These are phyloP conservation scores for Zygothrica quintamaculata DNA, from an alignment of 2,888 invertebrate genomes.

Conservation along the genomic window DNA sequence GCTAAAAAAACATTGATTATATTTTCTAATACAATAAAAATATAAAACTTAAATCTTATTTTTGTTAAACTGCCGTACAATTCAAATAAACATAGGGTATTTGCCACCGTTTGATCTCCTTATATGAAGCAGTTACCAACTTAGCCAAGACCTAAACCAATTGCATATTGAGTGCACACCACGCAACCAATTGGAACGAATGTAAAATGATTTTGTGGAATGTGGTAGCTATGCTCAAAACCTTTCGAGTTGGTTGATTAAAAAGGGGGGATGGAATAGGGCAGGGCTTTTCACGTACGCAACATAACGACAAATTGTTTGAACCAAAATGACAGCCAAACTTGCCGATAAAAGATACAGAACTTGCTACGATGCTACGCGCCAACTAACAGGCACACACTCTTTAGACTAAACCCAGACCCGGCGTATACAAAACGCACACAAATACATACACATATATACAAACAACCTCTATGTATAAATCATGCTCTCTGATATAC, in stretches of 20 bases:
- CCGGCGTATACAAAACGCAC: conserved; percentile 8
- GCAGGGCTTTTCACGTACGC: not conserved
- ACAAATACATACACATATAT: conserved; percentile 11
- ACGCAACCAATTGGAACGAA: conserved; percentile 29
- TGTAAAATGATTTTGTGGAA: conserved; percentile 47
- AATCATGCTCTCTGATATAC: conserved; percentile 38
- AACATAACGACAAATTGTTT: conserved; percentile 18
- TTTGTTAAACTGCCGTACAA: too few relatives aligned
- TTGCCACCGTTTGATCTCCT: not conserved
- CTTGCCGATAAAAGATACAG: conserved; percentile 38
- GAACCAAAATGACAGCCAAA: conserved; percentile 12
- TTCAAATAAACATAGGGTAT: conserved; percentile 1
- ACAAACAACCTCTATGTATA: not conserved
- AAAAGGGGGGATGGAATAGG: not conserved
- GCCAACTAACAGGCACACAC: conserved; percentile 45
- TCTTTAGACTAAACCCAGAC: conserved; percentile 18
- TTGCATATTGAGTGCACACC: conserved; percentile 9
- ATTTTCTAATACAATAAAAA: too few relatives aligned
- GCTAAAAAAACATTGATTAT: too few relatives aligned
- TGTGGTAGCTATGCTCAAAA: conserved; percentile 17
- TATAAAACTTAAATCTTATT: too few relatives aligned
- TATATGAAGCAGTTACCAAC: not conserved
- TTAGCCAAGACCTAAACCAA: conserved; percentile 51
- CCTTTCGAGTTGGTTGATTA: not conserved
- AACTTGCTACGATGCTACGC: conserved; percentile 28